Base-by-base conservation (phyloP, 1,140 invertebrate genomes). In the Heliconius eleuchia region DNA sequence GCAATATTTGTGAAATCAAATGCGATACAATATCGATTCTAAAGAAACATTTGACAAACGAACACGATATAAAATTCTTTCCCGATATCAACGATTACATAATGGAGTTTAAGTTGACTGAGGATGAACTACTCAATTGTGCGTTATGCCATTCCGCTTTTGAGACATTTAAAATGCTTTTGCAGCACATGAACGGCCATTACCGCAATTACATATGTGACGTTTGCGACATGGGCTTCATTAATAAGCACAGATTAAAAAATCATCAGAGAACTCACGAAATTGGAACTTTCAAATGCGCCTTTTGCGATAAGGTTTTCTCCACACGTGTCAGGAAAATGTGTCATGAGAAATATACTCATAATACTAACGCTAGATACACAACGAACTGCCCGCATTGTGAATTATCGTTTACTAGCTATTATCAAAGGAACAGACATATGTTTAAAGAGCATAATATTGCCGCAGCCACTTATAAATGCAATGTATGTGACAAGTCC, bases 221-320 rank as follows among this genome's bases (percentile, higher is more conserved):
- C 73, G 95, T 97, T 4, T 98, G 98, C 87, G 95, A 95, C 52
- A 97, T 98, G 87, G 96, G 96, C 0, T 98, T 95, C 89, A 91
- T 94, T 71, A 92, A 94, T 70, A 94, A 94, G 50, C 95, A 94
- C 37, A 94, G 94, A 0, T 70, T 96, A 19, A 95, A 94, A 80
- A 95, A 92, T 1, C 96, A 96, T 73, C 92, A 95, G 30, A 77
- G 88, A 2, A 92, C 87, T 0, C 94, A 95, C 80, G 93, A 80
- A 79, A 89, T 84, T 52, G 91, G 89, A 6, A 79, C 70, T 2
- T 90, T 89, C 34, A 89, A 91, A 8, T 95, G 95, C 57, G 73
- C 83, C 0, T 83, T 91, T 2, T 96, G 95, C 76, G 93, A 94
- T 4, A 95, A 95, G 80, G 89, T 91, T 0, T 94, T 94, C 74